Evolutionary conservation across 2,797 vertebrate species (phyloP).

Genomic region (Halcyon smyrnensis): DNA sequence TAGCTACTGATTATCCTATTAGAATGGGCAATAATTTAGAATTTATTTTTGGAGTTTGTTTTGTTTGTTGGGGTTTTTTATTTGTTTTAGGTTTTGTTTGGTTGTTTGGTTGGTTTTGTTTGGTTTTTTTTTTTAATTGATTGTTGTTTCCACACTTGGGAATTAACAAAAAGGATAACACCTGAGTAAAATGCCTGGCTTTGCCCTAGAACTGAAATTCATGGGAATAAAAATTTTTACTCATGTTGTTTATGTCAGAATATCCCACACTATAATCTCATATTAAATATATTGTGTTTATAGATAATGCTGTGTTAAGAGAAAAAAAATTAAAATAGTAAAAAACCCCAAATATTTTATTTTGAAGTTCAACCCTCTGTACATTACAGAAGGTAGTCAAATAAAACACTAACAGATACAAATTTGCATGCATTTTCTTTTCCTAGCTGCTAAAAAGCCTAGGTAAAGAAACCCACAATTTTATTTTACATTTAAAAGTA

Average conservation of each 20-base stretch:
- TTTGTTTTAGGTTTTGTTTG: too few relatives aligned
- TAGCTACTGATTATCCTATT: neutral
- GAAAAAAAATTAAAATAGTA: neutral
- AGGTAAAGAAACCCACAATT: neutral
- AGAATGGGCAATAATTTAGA: rapidly evolving
- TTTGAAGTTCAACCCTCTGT: neutral
- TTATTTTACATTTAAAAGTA: neutral
- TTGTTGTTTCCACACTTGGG: neutral
- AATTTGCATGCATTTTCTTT: neutral
- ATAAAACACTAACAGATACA: neutral
- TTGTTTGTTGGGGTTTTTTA: too few relatives aligned
- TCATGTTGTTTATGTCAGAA: neutral
- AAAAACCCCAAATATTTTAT: neutral
- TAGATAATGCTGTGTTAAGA: neutral
- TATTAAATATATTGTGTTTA: neutral
- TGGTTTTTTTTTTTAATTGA: neutral
- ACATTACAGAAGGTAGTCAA: neutral
- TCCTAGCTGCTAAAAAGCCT: neutral
- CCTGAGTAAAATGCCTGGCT: neutral
- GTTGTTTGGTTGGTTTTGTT: too few relatives aligned
- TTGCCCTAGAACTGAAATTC: neutral
- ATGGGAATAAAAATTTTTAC: neutral
- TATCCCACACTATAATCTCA: rapidly evolving
- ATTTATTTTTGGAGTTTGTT: neutral
- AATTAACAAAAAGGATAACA: neutral